A percentile compares a stretch with the other conserved stretches of the same genome.
Evolutionary conservation across 2,113 vertebrate genomes (phyloP).

Genomic region (Myxocyprinus asiaticus): DNA sequence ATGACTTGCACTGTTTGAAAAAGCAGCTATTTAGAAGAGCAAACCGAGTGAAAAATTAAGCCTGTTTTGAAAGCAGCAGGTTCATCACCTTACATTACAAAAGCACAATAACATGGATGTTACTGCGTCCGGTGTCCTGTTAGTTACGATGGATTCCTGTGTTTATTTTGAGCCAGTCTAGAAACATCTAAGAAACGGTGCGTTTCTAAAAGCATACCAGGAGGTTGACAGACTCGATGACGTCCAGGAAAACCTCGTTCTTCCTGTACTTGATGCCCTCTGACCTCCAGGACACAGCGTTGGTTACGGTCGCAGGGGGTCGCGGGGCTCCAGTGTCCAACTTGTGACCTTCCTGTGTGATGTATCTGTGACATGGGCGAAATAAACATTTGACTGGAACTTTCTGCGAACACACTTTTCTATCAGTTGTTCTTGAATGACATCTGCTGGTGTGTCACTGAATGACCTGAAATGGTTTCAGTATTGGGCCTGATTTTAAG

Average conservation of each 20-base stretch:
- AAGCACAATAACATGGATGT: neutral
- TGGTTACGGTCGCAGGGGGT: conserved; percentile 95
- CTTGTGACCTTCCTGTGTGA: conserved; percentile 98
- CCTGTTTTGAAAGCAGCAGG: neutral
- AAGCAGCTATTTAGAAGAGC: neutral
- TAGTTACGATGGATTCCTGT: conserved; percentile 25
- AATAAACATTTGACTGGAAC: too few relatives aligned
- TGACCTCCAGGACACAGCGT: conserved; percentile 96
- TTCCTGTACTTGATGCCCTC: conserved; percentile 99
- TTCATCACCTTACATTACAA: neutral
- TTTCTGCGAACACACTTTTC: too few relatives aligned
- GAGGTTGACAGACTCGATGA: conserved; percentile 98
- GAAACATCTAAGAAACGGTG: conserved; percentile 1
- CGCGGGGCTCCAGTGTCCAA: conserved; percentile 95
- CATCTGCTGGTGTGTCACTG: too few relatives aligned
- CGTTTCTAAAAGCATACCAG: conserved; percentile 77
- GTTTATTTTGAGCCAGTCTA: conserved; percentile 32
- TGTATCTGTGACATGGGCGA: conserved; percentile 79
- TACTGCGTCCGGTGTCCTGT: neutral
- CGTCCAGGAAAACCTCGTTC: conserved; percentile 98
- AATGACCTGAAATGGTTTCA: neutral
- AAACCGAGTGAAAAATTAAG: neutral
- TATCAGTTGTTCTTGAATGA: too few relatives aligned
- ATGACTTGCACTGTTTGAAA: neutral
- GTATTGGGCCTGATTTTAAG: too few relatives aligned